Conservation (phyloP, 2,113 vertebrate species). For the Triplophysa tibetana region DNA sequence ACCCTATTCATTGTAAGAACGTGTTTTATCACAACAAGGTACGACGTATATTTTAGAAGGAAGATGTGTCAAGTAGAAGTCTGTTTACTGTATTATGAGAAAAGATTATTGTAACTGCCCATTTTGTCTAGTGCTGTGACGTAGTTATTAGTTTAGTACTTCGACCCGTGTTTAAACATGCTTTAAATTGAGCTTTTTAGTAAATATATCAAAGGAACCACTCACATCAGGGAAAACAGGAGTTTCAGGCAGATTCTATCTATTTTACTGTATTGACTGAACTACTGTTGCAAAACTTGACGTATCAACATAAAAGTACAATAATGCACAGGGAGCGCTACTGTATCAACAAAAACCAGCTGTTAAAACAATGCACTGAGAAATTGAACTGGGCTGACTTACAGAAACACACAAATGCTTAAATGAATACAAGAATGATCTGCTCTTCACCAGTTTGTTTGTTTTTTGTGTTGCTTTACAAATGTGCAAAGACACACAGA, state of each 20-base stretch:
- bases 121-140: conserved; percentile 20
- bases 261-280: conserved; percentile 16
- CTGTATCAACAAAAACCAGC: background rate
- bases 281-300: conserved; percentile 18
- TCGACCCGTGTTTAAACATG: background rate
- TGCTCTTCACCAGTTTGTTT: background rate
- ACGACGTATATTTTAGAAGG: conserved; percentile 17
- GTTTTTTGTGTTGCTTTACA: background rate
- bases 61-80: background rate
- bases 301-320: background rate
- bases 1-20: background rate
- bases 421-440: background rate
- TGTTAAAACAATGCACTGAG: conserved; percentile 6
- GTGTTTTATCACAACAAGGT: background rate
- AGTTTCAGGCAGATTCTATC: conserved; percentile 30
- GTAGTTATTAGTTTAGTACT: conserved; percentile 1
- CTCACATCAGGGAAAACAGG: conserved; percentile 38
- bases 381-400: background rate
- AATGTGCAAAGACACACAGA: conserved; percentile 12
- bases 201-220: background rate
- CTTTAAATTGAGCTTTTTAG: background rate
- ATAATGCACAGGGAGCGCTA: background rate
- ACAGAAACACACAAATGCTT: background rate
- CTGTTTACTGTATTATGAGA: conserved; percentile 15
- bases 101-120: background rate